phyloP scores from a whole-genome alignment of 2,113 vertebrate genomes.

The Lonchura striata region DNA sequence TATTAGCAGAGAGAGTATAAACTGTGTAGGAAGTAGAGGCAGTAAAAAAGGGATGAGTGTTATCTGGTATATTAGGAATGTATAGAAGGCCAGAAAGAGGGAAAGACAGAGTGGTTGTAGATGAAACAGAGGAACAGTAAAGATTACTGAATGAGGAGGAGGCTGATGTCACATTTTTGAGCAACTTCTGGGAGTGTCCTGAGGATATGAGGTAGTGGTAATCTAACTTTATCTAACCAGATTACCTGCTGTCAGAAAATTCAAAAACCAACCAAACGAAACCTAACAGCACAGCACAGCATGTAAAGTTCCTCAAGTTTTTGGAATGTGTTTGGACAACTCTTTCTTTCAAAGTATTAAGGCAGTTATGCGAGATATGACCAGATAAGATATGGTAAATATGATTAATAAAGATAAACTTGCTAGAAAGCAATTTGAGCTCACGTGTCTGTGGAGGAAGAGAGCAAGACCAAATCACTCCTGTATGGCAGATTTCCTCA shows the following conservation, averaged over 20 bases:
- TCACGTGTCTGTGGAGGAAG: background rate
- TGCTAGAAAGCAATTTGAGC: background rate
- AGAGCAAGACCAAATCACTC: background rate
- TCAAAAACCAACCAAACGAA: background rate
- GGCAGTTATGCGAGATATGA: background rate
- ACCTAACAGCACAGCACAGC: background rate
- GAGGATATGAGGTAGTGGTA: background rate
- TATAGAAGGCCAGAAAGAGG: background rate
- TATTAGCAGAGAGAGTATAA: slow-evolving; percentile 23
- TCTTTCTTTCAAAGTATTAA: background rate
- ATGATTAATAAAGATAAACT: background rate
- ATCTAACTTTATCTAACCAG: background rate
- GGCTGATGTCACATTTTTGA: background rate
- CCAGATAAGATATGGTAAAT: background rate
- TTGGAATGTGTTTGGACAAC: background rate
- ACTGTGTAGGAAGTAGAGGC: background rate
- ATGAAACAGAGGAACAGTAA: background rate
- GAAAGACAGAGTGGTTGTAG: background rate
- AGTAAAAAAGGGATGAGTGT: background rate
- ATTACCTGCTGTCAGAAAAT: background rate
- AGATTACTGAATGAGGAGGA: background rate
- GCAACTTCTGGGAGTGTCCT: background rate
- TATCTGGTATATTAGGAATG: background rate
- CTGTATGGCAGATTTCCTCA: background rate
- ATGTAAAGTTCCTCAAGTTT: background rate